phyloP scores from a whole-genome alignment of 2,888 invertebrate genomes.

The Ligdia adustata region DNA sequence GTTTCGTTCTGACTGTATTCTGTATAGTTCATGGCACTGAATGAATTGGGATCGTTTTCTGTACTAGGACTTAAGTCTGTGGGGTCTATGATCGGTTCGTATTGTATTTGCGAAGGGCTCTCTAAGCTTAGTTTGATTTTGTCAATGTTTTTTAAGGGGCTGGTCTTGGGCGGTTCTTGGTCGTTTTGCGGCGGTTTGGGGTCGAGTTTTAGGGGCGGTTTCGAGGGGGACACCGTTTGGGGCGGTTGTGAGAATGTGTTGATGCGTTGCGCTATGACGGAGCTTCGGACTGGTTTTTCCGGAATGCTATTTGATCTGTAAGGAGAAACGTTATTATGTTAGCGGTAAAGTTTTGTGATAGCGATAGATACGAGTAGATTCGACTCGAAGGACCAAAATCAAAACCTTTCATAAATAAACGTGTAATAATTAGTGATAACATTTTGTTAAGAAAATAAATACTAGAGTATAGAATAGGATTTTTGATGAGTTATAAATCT shows the following conservation, averaged over 20 bases:
- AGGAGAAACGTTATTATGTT: neutral
- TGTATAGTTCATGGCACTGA: conserved; percentile 66
- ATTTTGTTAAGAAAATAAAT: too few species aligned
- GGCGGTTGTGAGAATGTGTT: conserved; percentile 77
- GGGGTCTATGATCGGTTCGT: conserved; percentile 77
- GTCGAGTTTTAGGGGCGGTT: conserved; percentile 49
- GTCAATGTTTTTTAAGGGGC: conserved; percentile 77
- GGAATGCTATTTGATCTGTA: conserved; percentile 76
- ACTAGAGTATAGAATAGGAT: too few species aligned
- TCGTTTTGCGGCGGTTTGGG: conserved; percentile 46
- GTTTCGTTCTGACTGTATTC: conserved; percentile 48
- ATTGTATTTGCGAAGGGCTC: conserved; percentile 78
- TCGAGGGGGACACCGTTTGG: conserved; percentile 48
- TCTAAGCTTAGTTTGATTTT: conserved; percentile 78
- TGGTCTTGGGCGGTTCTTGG: conserved; percentile 59
- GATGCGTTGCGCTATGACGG: conserved; percentile 86
- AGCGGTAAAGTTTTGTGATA: neutral
- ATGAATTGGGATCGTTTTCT: conserved; percentile 65
- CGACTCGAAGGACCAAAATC: too few species aligned
- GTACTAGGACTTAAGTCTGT: conserved; percentile 73
- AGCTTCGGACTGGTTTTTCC: conserved; percentile 87
- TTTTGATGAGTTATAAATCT: too few species aligned
- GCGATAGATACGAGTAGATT: too few species aligned
- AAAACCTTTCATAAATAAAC: too few species aligned
- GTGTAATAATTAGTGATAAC: too few species aligned